Percentiles rank a stretch among this genome's conserved stretches.
Conservation (phyloP, 2,797 vertebrate species). For the Chanos chanos region DNA sequence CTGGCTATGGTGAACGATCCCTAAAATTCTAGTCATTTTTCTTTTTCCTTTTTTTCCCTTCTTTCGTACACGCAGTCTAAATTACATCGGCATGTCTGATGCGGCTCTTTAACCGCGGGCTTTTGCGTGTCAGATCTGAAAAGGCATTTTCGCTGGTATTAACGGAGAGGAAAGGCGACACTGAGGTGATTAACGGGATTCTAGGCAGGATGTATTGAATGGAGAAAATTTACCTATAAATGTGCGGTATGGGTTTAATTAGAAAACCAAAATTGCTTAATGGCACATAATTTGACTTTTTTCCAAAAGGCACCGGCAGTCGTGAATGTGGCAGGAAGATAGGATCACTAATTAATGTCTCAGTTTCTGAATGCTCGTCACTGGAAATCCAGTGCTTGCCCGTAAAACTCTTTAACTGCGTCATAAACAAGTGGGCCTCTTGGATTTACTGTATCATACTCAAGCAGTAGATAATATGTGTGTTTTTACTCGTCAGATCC, state of each 20-base stretch:
- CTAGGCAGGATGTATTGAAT: constrained; percentile 60
- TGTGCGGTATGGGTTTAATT: constrained; percentile 53
- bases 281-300: constrained; percentile 65
- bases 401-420: constrained; percentile 1
- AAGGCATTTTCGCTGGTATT: constrained; percentile 17
- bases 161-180: constrained; percentile 44
- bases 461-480: too few relatives aligned
- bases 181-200: constrained; percentile 56
- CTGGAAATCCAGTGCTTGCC: constrained; percentile 18
- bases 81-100: constrained; percentile 41
- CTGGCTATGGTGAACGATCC: constrained; percentile 37
- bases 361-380: constrained; percentile 51
- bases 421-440: background rate
- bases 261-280: constrained; percentile 64
- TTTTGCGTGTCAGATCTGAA: constrained; percentile 7
- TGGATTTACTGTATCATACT: too few relatives aligned
- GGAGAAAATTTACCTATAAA: constrained; percentile 55
- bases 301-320: constrained; percentile 61
- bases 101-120: constrained; percentile 28
- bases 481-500: too few relatives aligned
- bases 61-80: constrained; percentile 41
- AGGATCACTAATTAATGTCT: constrained; percentile 66
- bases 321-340: constrained; percentile 67
- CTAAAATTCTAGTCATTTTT: constrained; percentile 52
- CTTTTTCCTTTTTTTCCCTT: constrained; percentile 41